Base-by-base conservation (phyloP, 2,113 vertebrate genomes). In the Neotragus moschatus region DNA sequence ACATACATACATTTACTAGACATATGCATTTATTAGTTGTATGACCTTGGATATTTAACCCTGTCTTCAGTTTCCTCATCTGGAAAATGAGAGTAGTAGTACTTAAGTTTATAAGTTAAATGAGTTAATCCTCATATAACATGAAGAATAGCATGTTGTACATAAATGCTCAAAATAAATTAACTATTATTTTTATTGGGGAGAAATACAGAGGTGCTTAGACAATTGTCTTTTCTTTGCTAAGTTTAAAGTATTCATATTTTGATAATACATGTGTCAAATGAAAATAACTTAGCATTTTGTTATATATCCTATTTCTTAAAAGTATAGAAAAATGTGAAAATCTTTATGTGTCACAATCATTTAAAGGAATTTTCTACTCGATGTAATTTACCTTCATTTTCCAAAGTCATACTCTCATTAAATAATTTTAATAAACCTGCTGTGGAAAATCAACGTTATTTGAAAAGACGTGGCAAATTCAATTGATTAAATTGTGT, bases 351-450 rank as follows among this genome's bases (percentile, higher is more conserved):
- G 49, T 23, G 17, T 12, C 79, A 86, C 8, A 84, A 77, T 25
- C 12, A 60, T 47, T 79, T 89, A 45, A 91, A 77, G 43, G 4
- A 75, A 75, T 95, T 93, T 91, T 94, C 23, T 80, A 63, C 84
- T 55, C 58, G 25, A 95, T 94, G 19, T 80, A 90, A 63, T 84
- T 66, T 84, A 73, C 43, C 9, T 94, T 88, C 19, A 96, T 85
- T 85, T 87, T 61, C 28, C 51, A 90, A 95, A 91, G 55, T 91
- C 61, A 94, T 43, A 93, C 4, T 79, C 84, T 88, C 30, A 88
- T 81, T 95, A 49, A 82, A 49, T 89, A 91, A 91, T 95, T 88
- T 86, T 96, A 95, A 87, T 92, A 39, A 97, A 82, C 5, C 49
- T 95, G n/a, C 30, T 96, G 7, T 94, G 92, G 73, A 66, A 94